Evolutionary conservation across 2,888 invertebrate genomes (phyloP).

Genomic region (Brenthis ino): DNA sequence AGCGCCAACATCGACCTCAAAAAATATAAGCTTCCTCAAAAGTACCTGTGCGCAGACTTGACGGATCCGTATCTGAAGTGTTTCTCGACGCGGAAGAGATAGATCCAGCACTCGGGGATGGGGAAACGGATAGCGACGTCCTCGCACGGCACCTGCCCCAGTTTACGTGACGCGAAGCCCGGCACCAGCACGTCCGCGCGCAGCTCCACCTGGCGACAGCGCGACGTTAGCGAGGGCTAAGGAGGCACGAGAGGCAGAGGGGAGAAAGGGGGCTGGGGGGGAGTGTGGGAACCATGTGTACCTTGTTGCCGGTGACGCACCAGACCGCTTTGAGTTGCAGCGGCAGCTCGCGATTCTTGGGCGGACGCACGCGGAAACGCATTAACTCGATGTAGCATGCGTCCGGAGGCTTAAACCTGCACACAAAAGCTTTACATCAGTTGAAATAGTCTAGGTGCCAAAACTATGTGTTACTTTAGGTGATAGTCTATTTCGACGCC

Average conservation of each 20-base stretch:
- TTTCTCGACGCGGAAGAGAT: slow-evolving; percentile 98
- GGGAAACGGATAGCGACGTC: slow-evolving; percentile 98
- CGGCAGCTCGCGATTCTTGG: slow-evolving; percentile 97
- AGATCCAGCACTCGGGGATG: slow-evolving; percentile 99
- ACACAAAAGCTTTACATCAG: background rate
- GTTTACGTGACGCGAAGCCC: slow-evolving; percentile 96
- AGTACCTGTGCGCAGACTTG: slow-evolving; percentile 91
- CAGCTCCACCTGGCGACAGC: slow-evolving; percentile 88
- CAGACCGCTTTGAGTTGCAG: slow-evolving; percentile 95
- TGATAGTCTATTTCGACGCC: too few species aligned
- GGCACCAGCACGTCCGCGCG: slow-evolving; percentile 97
- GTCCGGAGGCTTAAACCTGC: slow-evolving; percentile 97
- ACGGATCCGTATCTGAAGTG: slow-evolving; percentile 99
- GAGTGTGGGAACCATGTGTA: slow-evolving; percentile 42
- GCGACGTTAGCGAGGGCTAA: too few species aligned
- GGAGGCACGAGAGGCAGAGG: too few species aligned
- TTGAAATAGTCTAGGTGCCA: background rate
- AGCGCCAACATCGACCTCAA: too few species aligned
- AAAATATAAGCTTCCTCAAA: too few species aligned
- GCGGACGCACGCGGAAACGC: slow-evolving; percentile 97
- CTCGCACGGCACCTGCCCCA: slow-evolving; percentile 98
- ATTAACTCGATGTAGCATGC: slow-evolving; percentile 98
- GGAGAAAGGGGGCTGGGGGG: too few species aligned
- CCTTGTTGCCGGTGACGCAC: slow-evolving; percentile 93
- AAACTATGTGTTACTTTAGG: too few species aligned